phyloP scores from a whole-genome alignment of 1,140 invertebrate genomes.

The Drosophila santomea region DNA sequence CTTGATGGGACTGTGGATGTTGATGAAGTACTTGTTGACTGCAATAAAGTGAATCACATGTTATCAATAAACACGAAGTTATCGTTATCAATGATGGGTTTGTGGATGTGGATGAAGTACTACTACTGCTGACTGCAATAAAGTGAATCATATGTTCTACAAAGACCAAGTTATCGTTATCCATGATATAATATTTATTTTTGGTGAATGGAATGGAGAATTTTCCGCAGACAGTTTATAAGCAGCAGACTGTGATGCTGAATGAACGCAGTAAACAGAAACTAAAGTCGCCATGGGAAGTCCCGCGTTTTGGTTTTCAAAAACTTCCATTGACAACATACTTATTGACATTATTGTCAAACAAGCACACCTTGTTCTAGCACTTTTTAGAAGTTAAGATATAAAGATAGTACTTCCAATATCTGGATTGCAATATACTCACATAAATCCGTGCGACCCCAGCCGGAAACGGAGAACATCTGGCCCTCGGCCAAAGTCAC shows the following conservation, averaged over 20 bases:
- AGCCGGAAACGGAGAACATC: constrained; percentile 91
- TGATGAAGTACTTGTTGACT: constrained; percentile 82
- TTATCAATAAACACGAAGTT: too few relatives aligned
- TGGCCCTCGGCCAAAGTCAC: constrained; percentile 85
- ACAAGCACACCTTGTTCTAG: too few relatives aligned
- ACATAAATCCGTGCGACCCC: constrained; percentile 90
- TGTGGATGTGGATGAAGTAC: constrained; percentile 79
- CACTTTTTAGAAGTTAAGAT: too few relatives aligned
- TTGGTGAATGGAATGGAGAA: not conserved
- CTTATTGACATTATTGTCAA: not conserved
- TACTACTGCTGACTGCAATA: constrained; percentile 66
- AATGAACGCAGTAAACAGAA: constrained; percentile 5
- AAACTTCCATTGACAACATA: constrained; percentile 7
- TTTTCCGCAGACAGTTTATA: not conserved
- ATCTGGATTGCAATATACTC: constrained; percentile 20
- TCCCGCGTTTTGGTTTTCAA: not conserved
- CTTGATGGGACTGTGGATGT: constrained; percentile 82
- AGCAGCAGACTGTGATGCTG: not conserved
- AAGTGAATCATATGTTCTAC: too few relatives aligned
- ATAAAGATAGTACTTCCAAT: not conserved
- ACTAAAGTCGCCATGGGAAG: not conserved
- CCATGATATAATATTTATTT: too few relatives aligned
- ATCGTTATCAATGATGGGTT: constrained; percentile 52
- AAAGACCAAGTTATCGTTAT: too few relatives aligned
- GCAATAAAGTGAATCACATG: not conserved